Base-by-base conservation (phyloP, 2,888 invertebrate species). In the Apodemia hepburni region DNA sequence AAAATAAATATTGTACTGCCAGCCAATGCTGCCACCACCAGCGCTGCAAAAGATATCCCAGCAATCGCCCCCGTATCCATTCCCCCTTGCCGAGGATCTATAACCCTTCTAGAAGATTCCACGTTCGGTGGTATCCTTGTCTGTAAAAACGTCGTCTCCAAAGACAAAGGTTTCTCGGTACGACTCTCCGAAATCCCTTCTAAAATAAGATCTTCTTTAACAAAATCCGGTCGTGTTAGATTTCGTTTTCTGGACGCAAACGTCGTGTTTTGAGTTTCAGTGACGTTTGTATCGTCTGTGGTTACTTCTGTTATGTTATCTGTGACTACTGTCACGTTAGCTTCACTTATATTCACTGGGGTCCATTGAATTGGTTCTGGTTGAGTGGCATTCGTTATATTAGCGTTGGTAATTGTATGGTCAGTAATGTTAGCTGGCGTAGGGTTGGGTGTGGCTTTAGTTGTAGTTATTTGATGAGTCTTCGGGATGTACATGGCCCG, bases 1-100 rank as follows among this genome's bases (percentile, higher is more conserved):
- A 95, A 81, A 63, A 95, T 92, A 75, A 95, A 94, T 59, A 94
- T 94, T 17, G 94, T 92, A 65, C 94, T 94, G 61, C 94, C 94
- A 57, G 94, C 92, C 47, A 94, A 80, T 7, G 93, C 94, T 57
- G 93, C 93, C 64, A 95, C 78, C 54, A 93, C 93, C 67, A 95
- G 84, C 67, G 94, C 94, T 58, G 94, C 94, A 70, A 95, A 92
- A 42, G 94, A 94, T 70, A 95, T 95, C 15, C 95, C 95, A 27
- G 95, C 94, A 68, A 95, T 95, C 54, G 92, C 92, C 8, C 93
- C 93, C 42, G 93, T 93, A 71, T 93, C 93, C 84, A 94, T 85
- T 0, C 87, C 86, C 0, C 80, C 79, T 0, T 77, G 80, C 2
- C 73, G 73, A 15, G 78, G 81, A 29, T 88, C 87, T 66, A 85